Evolutionary conservation across 2,113 vertebrate genomes (phyloP).

Genomic region (Neofelis nebulosa): DNA sequence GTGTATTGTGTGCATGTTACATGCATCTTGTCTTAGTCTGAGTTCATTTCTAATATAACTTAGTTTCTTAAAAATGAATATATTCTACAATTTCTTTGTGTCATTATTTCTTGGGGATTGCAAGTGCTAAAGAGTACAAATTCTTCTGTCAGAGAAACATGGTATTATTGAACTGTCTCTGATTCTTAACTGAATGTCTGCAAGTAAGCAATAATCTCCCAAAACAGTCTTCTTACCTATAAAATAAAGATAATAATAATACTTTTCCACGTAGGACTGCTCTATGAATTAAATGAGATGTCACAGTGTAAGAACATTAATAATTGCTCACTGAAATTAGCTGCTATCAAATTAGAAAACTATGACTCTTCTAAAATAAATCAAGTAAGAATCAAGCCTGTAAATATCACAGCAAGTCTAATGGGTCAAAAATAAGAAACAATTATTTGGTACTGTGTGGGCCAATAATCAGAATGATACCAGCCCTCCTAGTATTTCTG

Average conservation of each 20-base stretch:
- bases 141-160: conserved; percentile 3
- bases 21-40: not conserved
- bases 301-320: not conserved
- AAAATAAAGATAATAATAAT: not conserved
- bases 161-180: not conserved
- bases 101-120: not conserved
- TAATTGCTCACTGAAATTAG: not conserved
- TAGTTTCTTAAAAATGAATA: not conserved
- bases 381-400: not conserved
- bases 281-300: not conserved
- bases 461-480: not conserved
- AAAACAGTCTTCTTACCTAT: not conserved
- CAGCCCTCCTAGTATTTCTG: not conserved
- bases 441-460: not conserved
- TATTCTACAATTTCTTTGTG: not conserved
- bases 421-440: not conserved
- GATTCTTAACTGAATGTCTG: not conserved
- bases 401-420: not conserved
- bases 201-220: not conserved
- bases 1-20: not conserved
- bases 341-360: conserved; percentile 4
- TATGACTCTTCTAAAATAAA: not conserved
- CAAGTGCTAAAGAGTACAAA: not conserved
- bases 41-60: not conserved
- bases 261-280: not conserved